Evolutionary conservation across 2,888 invertebrate genomes (phyloP), one percentile per base, ranked within the genome.

Genomic region (Tipula lateralis): DNA sequence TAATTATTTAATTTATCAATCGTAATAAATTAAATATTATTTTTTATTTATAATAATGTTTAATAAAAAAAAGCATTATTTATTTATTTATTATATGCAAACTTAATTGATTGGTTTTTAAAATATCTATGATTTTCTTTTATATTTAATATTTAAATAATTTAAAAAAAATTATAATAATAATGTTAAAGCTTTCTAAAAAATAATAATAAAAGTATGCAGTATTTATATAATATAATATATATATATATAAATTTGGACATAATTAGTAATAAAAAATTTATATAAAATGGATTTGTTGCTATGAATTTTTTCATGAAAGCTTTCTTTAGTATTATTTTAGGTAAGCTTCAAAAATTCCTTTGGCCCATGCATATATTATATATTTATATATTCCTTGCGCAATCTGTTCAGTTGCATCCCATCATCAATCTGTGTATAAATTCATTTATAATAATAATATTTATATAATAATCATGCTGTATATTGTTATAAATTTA

Each of bases 101-200:
- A 66, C 66, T 24, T 66, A 24, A 66, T 24, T 66, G 24, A 66
- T 66, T 66, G 2, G 19, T 66, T 66, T 24, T 44, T 16, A 16
- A n/a, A 66, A 66, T 66, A 66, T 66, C 13, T 24, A 66, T 66
- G 66, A 66, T 66, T 66, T 66, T 66, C 66, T 66, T 66, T 66
- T 66, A 66, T 66, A 9, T 66, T 66, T 66, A 66, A 24, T 24
- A 24, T 66, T 2, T 66, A 24, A n/a, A 9, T 66, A 66, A 66
- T 2, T 66, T 66, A 24, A 24, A 39, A 39, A 39, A 13, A 24
- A 66, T 50, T 66, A 66, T 24, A 66, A n/a, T n/a, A n/a, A n/a
- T n/a, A n/a, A n/a, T n/a, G n/a, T n/a, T n/a, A 7, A 66, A 66
- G 66, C 66, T 66, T 66, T 66, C 19, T 66, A 66, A 66, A 12